A percentile compares a stretch with the other conserved stretches of the same genome.
Evolutionary conservation across 2,113 vertebrate species (phyloP).

Genomic region (Platycercus adscitus): DNA sequence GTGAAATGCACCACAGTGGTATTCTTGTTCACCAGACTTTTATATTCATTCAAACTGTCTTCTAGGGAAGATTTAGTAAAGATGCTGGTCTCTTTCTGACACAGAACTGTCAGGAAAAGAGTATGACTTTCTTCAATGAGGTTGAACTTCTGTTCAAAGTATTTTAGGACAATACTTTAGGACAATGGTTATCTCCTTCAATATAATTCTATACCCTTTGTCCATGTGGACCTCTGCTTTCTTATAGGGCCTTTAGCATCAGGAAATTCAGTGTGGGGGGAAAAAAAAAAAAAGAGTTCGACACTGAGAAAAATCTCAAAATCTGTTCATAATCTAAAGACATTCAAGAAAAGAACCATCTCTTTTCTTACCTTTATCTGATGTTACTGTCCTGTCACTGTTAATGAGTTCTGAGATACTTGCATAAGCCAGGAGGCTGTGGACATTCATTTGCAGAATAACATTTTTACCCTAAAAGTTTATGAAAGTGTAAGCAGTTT

Average conservation of each 20-base stretch:
- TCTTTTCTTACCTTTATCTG: neutral
- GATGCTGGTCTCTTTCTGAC: neutral
- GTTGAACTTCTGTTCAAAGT: neutral
- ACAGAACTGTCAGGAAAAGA: neutral
- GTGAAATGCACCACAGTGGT: neutral
- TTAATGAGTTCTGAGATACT: neutral
- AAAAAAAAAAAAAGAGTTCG: neutral
- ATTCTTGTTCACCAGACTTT: neutral
- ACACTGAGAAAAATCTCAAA: neutral
- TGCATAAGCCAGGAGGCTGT: neutral
- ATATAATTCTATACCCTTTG: neutral
- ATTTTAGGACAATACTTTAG: neutral
- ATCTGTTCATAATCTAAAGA: neutral
- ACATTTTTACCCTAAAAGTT: neutral
- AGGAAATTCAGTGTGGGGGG: neutral
- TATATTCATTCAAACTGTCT: neutral
- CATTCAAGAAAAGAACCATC: neutral
- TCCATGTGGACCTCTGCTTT: neutral
- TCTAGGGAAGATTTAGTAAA: neutral
- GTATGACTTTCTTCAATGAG: neutral
- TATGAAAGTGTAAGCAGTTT: neutral
- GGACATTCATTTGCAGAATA: neutral
- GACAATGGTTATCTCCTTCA: neutral
- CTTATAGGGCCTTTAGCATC: neutral
- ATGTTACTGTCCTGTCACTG: neutral